Evolutionary conservation across 2,797 vertebrate species (phyloP).

Genomic region (Galagoides demidoff): DNA sequence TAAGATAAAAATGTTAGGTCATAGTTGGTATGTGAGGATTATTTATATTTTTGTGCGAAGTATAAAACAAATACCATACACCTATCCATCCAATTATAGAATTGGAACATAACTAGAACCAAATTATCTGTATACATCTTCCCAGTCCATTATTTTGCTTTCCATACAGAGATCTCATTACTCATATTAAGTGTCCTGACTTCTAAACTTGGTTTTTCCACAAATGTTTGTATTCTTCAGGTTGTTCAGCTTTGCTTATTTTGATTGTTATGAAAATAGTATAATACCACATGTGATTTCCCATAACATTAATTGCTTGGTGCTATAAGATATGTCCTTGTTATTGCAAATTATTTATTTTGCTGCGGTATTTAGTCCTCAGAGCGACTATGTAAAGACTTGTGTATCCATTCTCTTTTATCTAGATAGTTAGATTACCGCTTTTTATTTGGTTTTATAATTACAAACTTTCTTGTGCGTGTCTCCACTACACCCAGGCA

Average conservation of each 20-base stretch:
- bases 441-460: not conserved
- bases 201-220: not conserved
- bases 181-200: not conserved
- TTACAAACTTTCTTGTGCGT: not conserved
- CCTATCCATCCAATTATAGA: not conserved
- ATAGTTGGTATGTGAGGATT: not conserved
- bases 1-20: slow-evolving; percentile 43
- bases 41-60: not conserved
- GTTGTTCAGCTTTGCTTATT: slow-evolving; percentile 17
- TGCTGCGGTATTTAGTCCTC: not conserved
- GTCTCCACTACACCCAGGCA: not conserved
- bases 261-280: not conserved
- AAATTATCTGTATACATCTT: not conserved
- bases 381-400: not conserved
- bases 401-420: not conserved
- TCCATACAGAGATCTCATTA: not conserved
- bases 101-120: not conserved
- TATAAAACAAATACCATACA: not conserved
- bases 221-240: not conserved
- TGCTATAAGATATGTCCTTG: not conserved
- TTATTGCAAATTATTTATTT: not conserved
- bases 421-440: not conserved
- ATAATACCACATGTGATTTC: not conserved
- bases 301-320: not conserved
- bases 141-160: not conserved